These are phyloP conservation scores for Protonemura montana DNA, from an alignment of 2,888 invertebrate species.

Conservation along the genomic window DNA sequence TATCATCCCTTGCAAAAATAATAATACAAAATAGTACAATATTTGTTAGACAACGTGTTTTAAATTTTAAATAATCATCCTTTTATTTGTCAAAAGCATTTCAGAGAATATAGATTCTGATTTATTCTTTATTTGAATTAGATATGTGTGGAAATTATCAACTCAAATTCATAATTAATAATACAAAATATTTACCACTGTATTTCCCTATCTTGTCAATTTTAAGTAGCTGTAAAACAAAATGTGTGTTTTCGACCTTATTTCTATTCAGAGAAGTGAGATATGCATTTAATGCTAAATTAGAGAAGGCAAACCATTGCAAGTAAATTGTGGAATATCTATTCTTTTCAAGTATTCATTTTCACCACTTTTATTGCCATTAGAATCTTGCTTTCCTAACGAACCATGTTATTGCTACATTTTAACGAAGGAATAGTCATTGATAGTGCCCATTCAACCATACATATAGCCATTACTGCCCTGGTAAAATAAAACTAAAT, in stretches of 20 bases:
- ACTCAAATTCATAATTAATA: conserved; percentile 43
- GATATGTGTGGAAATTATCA: conserved; percentile 37
- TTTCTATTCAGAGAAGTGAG: conserved; percentile 38
- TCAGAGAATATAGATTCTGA: conserved; percentile 20
- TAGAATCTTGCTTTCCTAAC: not conserved
- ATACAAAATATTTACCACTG: conserved; percentile 43
- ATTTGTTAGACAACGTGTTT: conserved; percentile 32
- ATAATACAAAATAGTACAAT: not conserved
- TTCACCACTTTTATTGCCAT: not conserved
- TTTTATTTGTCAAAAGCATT: conserved; percentile 34
- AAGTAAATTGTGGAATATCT: not conserved
- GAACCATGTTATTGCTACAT: not conserved
- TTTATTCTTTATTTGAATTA: conserved; percentile 29
- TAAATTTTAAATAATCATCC: conserved; percentile 13
- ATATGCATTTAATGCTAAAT: not conserved
- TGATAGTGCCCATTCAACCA: not conserved
- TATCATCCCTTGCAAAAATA: conserved; percentile 2
- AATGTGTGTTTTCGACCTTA: conserved; percentile 44
- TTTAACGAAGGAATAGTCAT: not conserved
- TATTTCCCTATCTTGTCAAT: conserved; percentile 52
- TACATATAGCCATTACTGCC: not conserved
- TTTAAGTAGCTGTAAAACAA: conserved; percentile 50
- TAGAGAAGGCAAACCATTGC: conserved; percentile 32
- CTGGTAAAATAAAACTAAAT: conserved; percentile 23
- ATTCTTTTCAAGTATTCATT: not conserved